Evolutionary conservation across 2,797 vertebrate genomes (phyloP).

Genomic region (Sebastes diaconus): DNA sequence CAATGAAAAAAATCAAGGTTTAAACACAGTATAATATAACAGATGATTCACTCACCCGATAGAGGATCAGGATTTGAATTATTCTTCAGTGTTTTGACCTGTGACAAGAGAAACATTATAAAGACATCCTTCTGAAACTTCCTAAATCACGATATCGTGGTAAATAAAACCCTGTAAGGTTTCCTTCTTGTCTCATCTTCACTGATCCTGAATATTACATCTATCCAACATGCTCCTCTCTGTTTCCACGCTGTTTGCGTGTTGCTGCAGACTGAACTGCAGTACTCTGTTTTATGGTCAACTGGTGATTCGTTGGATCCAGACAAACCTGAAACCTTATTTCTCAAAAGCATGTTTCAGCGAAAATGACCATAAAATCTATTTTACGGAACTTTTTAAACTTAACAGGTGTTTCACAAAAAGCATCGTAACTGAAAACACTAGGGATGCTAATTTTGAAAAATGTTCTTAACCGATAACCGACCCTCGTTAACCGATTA

Average conservation of each 20-base stretch:
- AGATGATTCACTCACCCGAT: slow-evolving; percentile 68
- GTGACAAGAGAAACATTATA: slow-evolving; percentile 27
- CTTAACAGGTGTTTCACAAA: background rate
- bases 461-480: too few species aligned
- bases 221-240: background rate
- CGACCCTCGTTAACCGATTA: too few species aligned
- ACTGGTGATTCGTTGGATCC: background rate
- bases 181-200: background rate
- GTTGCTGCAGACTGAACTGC: background rate
- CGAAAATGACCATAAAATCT: background rate
- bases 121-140: background rate
- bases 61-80: slow-evolving; percentile 48
- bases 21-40: background rate
- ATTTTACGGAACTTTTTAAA: background rate
- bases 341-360: background rate
- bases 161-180: background rate
- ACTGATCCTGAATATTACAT: background rate
- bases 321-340: too few species aligned
- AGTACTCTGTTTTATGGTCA: background rate
- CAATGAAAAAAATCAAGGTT: background rate
- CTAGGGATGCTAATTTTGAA: background rate
- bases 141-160: background rate
- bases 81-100: slow-evolving; percentile 80
- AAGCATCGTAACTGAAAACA: background rate
- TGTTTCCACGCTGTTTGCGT: background rate